Conservation (phyloP, 2,797 vertebrate species). For the Momotus momota region DNA sequence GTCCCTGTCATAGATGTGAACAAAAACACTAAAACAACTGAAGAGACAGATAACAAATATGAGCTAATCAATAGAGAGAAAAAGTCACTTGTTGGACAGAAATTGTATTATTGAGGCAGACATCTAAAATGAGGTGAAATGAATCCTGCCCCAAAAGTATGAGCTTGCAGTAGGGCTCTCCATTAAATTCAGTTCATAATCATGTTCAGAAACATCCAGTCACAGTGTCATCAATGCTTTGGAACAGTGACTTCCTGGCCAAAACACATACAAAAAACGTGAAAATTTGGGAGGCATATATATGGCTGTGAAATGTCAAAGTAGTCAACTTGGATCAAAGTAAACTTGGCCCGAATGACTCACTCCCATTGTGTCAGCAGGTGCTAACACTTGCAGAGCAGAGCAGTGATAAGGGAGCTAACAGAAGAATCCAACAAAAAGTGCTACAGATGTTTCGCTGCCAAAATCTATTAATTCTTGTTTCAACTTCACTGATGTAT, state of each 20-base stretch:
- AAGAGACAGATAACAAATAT: not conserved
- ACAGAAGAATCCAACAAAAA: not conserved
- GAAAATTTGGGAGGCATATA: not conserved
- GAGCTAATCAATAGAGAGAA: not conserved
- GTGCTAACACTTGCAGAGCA: not conserved
- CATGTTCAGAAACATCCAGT: not conserved
- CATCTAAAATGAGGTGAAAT: not conserved
- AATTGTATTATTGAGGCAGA: not conserved
- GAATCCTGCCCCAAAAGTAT: not conserved
- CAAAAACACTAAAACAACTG: not conserved
- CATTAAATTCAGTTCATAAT: not conserved
- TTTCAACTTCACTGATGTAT: not conserved
- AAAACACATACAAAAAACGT: rapidly evolving
- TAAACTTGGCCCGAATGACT: not conserved
- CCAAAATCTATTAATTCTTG: not conserved
- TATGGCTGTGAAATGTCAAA: not conserved
- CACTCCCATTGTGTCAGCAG: rapidly evolving
- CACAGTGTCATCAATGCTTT: not conserved
- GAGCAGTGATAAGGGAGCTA: not conserved
- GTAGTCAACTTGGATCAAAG: not conserved
- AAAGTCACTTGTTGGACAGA: not conserved
- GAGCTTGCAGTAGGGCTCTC: not conserved
- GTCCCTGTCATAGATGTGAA: not conserved
- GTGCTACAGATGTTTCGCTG: not conserved
- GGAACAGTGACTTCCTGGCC: not conserved